phyloP scores from a whole-genome alignment of 2,797 vertebrate genomes.

The Enteromius treurensis region DNA sequence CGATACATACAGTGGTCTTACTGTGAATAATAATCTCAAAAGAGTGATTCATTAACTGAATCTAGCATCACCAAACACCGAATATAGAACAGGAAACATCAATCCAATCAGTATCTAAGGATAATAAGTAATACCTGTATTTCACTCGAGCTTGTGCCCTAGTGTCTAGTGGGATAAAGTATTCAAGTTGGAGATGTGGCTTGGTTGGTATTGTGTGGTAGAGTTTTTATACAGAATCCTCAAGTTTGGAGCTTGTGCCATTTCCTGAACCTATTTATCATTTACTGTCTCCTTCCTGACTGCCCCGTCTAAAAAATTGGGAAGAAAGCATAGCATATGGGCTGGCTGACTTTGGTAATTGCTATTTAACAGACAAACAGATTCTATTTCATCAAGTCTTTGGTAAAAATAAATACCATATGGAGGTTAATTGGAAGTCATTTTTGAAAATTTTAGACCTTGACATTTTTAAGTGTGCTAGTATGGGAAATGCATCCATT shows the following conservation, averaged over 20 bases:
- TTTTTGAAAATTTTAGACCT: not conserved
- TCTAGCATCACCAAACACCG: not conserved
- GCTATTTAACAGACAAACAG: slow-evolving; percentile 6
- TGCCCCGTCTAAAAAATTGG: not conserved
- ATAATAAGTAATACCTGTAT: not conserved
- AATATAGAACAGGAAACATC: not conserved
- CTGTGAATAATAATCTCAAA: not conserved
- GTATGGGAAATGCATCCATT: too few species aligned
- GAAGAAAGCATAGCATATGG: not conserved
- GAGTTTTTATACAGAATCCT: not conserved
- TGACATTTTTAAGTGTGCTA: not conserved
- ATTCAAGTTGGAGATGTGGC: not conserved
- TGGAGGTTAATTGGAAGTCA: slow-evolving; percentile 2
- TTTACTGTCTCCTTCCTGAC: not conserved
- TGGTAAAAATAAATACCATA: not conserved
- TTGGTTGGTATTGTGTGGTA: not conserved
- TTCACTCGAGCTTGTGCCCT: not conserved
- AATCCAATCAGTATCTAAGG: not conserved
- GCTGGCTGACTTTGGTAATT: not conserved
- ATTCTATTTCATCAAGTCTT: not conserved
- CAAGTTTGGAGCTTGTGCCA: not conserved
- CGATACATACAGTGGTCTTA: too few species aligned
- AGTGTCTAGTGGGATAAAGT: not conserved
- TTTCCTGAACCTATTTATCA: not conserved
- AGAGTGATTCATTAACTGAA: not conserved